These are phyloP conservation scores for Conchocele bisecta DNA, from an alignment of 2,888 invertebrate species.

Conservation along the genomic window DNA sequence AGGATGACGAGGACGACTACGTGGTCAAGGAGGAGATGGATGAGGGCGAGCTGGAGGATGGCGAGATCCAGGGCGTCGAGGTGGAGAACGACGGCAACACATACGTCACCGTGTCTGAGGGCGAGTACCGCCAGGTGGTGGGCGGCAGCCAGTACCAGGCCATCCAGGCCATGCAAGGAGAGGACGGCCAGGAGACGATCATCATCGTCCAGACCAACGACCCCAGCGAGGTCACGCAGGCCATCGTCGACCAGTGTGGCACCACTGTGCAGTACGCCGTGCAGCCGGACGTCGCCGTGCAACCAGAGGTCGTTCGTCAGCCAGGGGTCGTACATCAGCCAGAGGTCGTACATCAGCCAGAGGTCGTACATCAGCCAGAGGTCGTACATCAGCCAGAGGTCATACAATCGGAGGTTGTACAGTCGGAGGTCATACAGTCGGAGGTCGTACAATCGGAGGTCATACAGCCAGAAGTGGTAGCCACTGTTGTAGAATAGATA, in stretches of 20 bases:
- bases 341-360: no score
- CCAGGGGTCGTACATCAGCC: no score
- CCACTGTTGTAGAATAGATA: no score
- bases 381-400: no score
- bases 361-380: no score
- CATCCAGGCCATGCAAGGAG: conserved; percentile 74
- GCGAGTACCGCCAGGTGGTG: conserved; percentile 66
- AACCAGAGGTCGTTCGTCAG: no score
- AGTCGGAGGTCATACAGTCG: no score
- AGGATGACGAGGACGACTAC: conserved; percentile 72
- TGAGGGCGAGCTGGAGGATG: conserved; percentile 54
- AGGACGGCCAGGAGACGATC: conserved; percentile 77
- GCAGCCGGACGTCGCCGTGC: conserved; percentile 64
- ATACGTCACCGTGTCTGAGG: conserved; percentile 63
- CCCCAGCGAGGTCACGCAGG: conserved; percentile 75
- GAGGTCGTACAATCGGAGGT: no score
- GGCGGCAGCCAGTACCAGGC: conserved; percentile 75
- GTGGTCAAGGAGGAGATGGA: conserved; percentile 46
- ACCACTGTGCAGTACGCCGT: conserved; percentile 73
- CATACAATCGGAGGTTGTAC: no score
- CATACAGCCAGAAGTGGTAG: no score
- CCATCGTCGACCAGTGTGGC: conserved; percentile 76
- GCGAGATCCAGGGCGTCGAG: conserved; percentile 57
- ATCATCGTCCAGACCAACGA: conserved; percentile 79
- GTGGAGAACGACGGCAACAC: conserved; percentile 57